Conservation (phyloP, 2,113 vertebrate species). For the Nothobranchius furzeri region DNA sequence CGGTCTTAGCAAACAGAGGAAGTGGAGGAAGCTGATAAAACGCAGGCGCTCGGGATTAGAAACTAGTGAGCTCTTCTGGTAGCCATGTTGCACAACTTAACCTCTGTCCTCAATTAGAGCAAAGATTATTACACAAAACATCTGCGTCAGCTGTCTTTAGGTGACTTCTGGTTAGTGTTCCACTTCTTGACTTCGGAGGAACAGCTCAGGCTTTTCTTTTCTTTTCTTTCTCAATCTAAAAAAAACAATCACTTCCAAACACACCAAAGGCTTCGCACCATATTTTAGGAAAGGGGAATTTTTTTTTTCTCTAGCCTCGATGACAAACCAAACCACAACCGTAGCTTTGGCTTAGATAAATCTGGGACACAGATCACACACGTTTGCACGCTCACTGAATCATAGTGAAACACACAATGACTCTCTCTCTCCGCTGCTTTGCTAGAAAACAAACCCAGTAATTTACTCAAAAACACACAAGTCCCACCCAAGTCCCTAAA, state of each 20-base stretch:
- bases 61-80: background rate
- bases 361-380: slow-evolving; percentile 55
- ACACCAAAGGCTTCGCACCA: slow-evolving; percentile 23
- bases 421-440: slow-evolving; percentile 30
- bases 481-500: slow-evolving; percentile 76
- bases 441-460: slow-evolving; percentile 71
- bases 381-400: slow-evolving; percentile 28
- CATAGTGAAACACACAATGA: slow-evolving; percentile 42
- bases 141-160: slow-evolving; percentile 20
- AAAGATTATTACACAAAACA: slow-evolving; percentile 22
- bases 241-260: slow-evolving; percentile 48
- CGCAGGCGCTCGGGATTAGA: background rate
- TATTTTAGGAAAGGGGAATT: slow-evolving; percentile 34
- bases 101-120: slow-evolving; percentile 3
- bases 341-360: slow-evolving; percentile 68
- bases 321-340: slow-evolving; percentile 60
- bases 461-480: slow-evolving; percentile 58
- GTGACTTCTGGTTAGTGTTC: slow-evolving; percentile 46
- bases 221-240: background rate
- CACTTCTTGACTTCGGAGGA: slow-evolving; percentile 13
- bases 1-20: slow-evolving; percentile 15
- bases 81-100: background rate
- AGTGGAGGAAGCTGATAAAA: slow-evolving; percentile 34
- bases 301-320: slow-evolving; percentile 35
- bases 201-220: background rate